These are phyloP conservation scores for Caenorhabditis sp. DNA, from an alignment of 2,888 invertebrate species.

Conservation along the genomic window DNA sequence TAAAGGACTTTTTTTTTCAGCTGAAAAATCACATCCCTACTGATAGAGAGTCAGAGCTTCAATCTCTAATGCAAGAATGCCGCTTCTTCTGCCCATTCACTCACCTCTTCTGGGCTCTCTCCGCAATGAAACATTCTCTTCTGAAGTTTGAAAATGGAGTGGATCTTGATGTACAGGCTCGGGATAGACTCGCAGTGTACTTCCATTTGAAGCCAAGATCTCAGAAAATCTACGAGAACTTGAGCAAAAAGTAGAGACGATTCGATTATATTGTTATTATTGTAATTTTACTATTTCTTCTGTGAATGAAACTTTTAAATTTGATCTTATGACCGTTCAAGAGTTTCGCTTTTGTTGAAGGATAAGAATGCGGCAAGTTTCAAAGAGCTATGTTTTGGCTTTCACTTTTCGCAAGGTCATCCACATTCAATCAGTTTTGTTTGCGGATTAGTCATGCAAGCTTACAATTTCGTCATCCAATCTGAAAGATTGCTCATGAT, in stretches of 20 bases:
- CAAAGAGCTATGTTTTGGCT: not conserved
- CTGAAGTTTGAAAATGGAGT: slow-evolving; percentile 39
- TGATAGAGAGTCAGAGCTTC: slow-evolving; percentile 10
- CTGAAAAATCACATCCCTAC: slow-evolving; percentile 27
- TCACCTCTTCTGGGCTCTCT: slow-evolving; percentile 40
- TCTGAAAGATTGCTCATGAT: no score
- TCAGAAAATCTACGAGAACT: slow-evolving; percentile 29
- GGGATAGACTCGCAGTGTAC: slow-evolving; percentile 39
- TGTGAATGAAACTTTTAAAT: no score
- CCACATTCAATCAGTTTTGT: no score
- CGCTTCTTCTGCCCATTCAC: slow-evolving; percentile 49
- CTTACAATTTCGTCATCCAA: no score
- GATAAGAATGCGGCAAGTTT: no score
- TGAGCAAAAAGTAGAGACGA: slow-evolving; percentile 5
- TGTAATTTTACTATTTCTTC: not conserved
- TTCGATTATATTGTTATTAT: not conserved
- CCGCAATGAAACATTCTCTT: slow-evolving; percentile 18
- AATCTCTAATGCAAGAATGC: slow-evolving; percentile 15
- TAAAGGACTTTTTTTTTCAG: no score
- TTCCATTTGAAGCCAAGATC: slow-evolving; percentile 48
- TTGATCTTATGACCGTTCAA: no score
- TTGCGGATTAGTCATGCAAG: no score
- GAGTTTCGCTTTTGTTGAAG: no score
- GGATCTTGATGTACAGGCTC: slow-evolving; percentile 26
- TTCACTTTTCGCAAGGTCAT: not conserved